Evolutionary conservation across 2,113 vertebrate genomes (phyloP).

Genomic region (Physeter macrocephalus): DNA sequence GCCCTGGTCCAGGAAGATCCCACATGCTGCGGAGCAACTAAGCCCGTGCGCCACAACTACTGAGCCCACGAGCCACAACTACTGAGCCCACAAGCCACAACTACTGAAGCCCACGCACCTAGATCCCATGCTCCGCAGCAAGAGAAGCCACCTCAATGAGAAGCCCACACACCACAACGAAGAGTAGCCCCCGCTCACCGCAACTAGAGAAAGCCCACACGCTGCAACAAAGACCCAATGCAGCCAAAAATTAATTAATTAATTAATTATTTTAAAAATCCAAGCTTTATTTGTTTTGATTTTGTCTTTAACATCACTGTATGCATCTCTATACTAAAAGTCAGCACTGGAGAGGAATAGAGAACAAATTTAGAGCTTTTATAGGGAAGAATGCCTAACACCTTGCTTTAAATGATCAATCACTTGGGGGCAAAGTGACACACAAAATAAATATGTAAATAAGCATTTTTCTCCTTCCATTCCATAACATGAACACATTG

Average conservation of each 20-base stretch:
- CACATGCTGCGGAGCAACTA: too few species aligned
- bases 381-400: not conserved
- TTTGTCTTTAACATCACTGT: not conserved
- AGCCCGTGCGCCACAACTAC: too few species aligned
- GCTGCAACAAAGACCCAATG: too few species aligned
- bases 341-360: not conserved
- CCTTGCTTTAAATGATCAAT: constrained; percentile 9
- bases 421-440: not conserved
- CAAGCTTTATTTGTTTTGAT: not conserved
- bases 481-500: not conserved
- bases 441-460: constrained; percentile 12
- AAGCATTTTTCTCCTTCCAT: constrained; percentile 4
- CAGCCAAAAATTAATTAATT: too few species aligned
- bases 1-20: too few species aligned
- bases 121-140: too few species aligned
- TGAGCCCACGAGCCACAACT: too few species aligned
- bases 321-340: not conserved
- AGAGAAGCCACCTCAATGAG: too few species aligned
- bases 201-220: too few species aligned
- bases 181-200: too few species aligned
- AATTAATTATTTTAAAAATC: not conserved
- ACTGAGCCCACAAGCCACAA: too few species aligned
- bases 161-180: too few species aligned
- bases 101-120: accelerated
- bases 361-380: not conserved